Base-by-base conservation (phyloP, 2,888 invertebrate genomes). In the Mystacides longicornis region DNA sequence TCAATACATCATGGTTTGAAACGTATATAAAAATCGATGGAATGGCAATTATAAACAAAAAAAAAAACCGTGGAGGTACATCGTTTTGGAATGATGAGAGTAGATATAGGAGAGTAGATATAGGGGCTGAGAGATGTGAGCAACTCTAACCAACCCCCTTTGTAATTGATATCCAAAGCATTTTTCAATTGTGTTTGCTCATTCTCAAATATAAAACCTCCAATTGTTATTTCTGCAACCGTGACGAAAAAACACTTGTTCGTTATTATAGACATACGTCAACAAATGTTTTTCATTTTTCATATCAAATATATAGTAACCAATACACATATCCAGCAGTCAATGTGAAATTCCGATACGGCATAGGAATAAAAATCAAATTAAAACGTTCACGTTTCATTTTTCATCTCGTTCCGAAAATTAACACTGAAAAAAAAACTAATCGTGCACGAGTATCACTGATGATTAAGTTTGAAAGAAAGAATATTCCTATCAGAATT, bases 111-210 rank as follows among this genome's bases (percentile, higher is more conserved):
- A 14, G 31, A 14, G 31, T 31, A 7, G 31, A 7, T 7, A 14
- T 31, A 7, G 31, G 31, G 7, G 31, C 14, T n/a, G 31, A 31
- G 31, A 14, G 31, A 14, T 31, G n/a, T n/a, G n/a, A n/a, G n/a
- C n/a, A n/a, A n/a, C n/a, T n/a, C n/a, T n/a, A n/a, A n/a, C n/a
- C n/a, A 37, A n/a, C 37, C n/a, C 37, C 19, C 45, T 20, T 45
- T 45, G 18, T 48, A 48, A 48, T 48, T 48, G 48, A 21, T 21
- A 48, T 48, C 18, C 48, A 48, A 23, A 48, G 48, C 48, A 23
- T 14, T 48, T 48, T 23, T 48, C 22, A 27, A 23, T 48, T 48
- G 22, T 23, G 14, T 48, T 48, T 23, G 23, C n/a, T 23, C 23
- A 48, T 48, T 48, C 48, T 20, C 22, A 48, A n/a, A 23, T 4